These are phyloP conservation scores for Rhagophthalmus giganteus DNA, from an alignment of 2,888 invertebrate genomes.

Conservation along the genomic window DNA sequence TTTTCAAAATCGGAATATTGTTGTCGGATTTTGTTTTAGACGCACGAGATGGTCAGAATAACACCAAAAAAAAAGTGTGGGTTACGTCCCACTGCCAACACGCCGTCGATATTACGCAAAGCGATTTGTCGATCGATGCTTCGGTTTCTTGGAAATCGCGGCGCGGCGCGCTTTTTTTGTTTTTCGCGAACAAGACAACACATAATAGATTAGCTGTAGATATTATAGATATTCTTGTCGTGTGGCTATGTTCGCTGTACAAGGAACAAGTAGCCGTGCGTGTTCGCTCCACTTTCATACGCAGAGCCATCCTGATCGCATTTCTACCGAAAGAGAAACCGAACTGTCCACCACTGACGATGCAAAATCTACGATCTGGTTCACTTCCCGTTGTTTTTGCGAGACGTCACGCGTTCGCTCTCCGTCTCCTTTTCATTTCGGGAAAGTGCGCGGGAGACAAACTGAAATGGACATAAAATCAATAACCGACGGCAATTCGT, in stretches of 20 bases:
- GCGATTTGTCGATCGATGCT: no score
- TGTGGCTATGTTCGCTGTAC: no score
- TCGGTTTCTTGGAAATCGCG: no score
- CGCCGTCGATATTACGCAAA: no score
- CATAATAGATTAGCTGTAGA: background rate
- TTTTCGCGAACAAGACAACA: no score
- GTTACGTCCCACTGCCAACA: no score
- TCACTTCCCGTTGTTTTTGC: slow-evolving; percentile 18
- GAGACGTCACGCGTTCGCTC: slow-evolving; percentile 6
- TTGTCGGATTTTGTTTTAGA: no score
- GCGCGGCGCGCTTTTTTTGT: no score
- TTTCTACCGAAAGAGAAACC: slow-evolving; percentile 47
- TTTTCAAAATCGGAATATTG: no score
- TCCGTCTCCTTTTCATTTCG: slow-evolving; percentile 4
- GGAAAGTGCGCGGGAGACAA: background rate
- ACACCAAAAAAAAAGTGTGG: no score
- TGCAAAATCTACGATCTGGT: slow-evolving; percentile 42
- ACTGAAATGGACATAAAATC: slow-evolving; percentile 8
- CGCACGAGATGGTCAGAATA: no score
- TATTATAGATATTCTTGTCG: background rate
- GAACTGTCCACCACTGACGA: slow-evolving; percentile 36
- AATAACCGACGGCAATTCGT: slow-evolving; percentile 14
- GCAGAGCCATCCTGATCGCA: slow-evolving; percentile 38
- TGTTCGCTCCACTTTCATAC: slow-evolving; percentile 34
- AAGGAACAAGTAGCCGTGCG: slow-evolving; percentile 31